A percentile compares a stretch with the other conserved stretches of the same genome.
phyloP scores from a whole-genome alignment of 2,888 invertebrate genomes.

The Alviniconcha strummeri region DNA sequence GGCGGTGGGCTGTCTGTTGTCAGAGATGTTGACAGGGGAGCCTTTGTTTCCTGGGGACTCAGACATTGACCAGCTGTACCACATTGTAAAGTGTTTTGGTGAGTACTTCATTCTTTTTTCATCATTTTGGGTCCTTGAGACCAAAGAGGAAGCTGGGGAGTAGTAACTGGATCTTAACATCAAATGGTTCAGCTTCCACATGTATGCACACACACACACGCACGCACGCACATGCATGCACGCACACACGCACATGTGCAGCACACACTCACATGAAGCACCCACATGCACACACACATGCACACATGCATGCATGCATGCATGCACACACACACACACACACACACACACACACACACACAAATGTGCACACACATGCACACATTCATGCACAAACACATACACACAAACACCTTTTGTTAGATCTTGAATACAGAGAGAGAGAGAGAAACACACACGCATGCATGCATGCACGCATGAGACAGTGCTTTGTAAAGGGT shows the following conservation, averaged over 20 bases:
- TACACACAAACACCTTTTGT: background rate
- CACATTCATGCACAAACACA: background rate
- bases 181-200: background rate
- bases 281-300: background rate
- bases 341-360: background rate
- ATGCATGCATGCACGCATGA: too few species aligned
- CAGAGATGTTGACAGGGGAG: slow-evolving; percentile 90
- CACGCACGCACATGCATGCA: background rate
- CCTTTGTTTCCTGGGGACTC: slow-evolving; percentile 92
- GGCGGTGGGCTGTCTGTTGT: slow-evolving; percentile 89
- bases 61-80: slow-evolving; percentile 90
- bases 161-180: too few species aligned
- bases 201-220: background rate
- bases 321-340: background rate
- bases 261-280: background rate
- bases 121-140: background rate
- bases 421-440: too few species aligned
- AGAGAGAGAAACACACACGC: too few species aligned
- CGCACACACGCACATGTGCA: background rate
- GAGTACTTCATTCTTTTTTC: slow-evolving; percentile 37
- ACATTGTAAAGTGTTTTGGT: slow-evolving; percentile 87
- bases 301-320: background rate
- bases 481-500: too few species aligned
- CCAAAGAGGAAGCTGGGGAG: too few species aligned
- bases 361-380: background rate